Conservation (phyloP, 1,140 invertebrate species). For the Meteorus sp. region DNA sequence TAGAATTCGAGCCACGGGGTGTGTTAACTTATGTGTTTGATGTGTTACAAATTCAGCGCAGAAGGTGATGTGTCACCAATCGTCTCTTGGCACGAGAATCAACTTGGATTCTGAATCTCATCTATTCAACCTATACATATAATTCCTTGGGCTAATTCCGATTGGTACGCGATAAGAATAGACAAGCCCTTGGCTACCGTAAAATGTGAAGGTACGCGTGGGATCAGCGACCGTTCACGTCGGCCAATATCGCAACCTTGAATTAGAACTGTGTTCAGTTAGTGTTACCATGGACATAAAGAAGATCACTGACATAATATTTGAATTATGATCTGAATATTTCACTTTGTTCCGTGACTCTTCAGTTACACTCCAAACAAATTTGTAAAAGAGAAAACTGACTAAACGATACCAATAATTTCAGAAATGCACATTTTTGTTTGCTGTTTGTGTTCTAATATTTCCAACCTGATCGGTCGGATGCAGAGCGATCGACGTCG, state of each 20-base stretch:
- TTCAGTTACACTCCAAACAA: too few species aligned
- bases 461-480: conserved; percentile 75
- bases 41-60: neutral
- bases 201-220: conserved; percentile 6
- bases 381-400: too few species aligned
- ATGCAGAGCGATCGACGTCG: conserved; percentile 76
- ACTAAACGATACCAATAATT: too few species aligned
- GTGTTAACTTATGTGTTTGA: neutral
- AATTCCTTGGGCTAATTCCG: neutral
- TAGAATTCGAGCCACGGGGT: neutral
- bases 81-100: conserved; percentile 7
- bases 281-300: neutral
- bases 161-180: conserved; percentile 13
- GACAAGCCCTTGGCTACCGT: neutral
- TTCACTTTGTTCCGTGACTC: too few species aligned
- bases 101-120: too few species aligned
- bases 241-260: conserved; percentile 16
- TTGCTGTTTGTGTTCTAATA: too few species aligned
- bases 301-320: neutral
- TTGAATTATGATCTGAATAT: too few species aligned
- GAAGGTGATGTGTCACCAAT: neutral
- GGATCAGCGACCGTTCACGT: conserved; percentile 17
- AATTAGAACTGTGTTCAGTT: neutral
- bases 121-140: neutral
- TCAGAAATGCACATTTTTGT: conserved; percentile 3